Evolutionary conservation across 2,888 invertebrate species (phyloP).

Genomic region (Hydraecia micacea): DNA sequence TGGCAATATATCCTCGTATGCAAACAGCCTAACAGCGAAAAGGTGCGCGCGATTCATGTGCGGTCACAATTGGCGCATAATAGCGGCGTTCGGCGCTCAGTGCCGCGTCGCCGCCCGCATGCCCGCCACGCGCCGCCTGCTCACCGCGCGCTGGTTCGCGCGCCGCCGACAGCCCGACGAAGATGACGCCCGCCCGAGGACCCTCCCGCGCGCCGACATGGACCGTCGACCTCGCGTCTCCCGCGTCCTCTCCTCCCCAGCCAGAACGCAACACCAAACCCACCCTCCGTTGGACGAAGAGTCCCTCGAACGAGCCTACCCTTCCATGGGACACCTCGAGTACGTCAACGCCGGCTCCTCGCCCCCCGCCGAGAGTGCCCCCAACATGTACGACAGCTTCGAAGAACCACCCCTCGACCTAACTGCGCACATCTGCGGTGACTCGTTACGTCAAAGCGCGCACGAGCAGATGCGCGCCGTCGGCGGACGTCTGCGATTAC

Average conservation of each 20-base stretch:
- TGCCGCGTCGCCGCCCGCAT: conserved; percentile 83
- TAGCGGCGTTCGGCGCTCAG: conserved; percentile 74
- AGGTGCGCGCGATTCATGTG: conserved; percentile 81
- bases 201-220: conserved; percentile 74
- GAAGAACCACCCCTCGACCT: conserved; percentile 93
- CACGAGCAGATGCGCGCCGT: conserved; percentile 93
- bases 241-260: conserved; percentile 79
- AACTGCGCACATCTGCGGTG: conserved; percentile 93
- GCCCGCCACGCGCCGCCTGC: conserved; percentile 84
- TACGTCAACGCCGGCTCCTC: conserved; percentile 95
- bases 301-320: conserved; percentile 92
- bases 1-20: conserved; percentile 60
- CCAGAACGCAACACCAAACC: conserved; percentile 62
- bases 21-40: conserved; percentile 69
- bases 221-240: conserved; percentile 78
- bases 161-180: conserved; percentile 69
- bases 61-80: conserved; percentile 82
- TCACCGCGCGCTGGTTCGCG: conserved; percentile 85
- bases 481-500: conserved; percentile 92
- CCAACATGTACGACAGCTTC: conserved; percentile 95
- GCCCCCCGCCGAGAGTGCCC: conserved; percentile 95
- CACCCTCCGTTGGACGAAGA: conserved; percentile 80
- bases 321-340: conserved; percentile 92
- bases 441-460: conserved; percentile 93
- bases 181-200: conserved; percentile 77